Evolutionary conservation across 1,140 invertebrate genomes (phyloP), one percentile per base, ranked within the genome.

Genomic region (Samia ricini): DNA sequence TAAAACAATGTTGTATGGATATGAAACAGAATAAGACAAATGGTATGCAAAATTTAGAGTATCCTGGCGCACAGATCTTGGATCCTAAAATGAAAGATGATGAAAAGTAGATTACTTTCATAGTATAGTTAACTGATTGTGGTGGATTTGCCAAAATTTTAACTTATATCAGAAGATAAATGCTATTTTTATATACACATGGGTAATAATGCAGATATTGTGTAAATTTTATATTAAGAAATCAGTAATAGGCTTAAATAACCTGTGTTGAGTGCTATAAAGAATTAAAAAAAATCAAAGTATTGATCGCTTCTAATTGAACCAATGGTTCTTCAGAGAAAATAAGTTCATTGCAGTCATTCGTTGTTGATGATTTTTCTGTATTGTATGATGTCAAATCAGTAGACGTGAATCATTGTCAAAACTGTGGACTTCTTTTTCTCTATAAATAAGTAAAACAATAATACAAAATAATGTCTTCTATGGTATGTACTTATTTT

Each of bases 361-460:
- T 81, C 71, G 64, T 61, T 76, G 68, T 57, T 77, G 77, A 71
- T 64, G 72, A 64, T 66, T 73, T 42, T 50, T 22, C n/a, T 57
- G 52, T 63, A 29, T 12, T 55, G 52, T 63, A 55, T 85, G 74
- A 80, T 84, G 79, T 81, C 79, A 87, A 76, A 74, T 66, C 71
- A 72, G 67, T 80, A 73, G 72, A 85, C 83, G 86, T 87, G 82
- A 88, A 85, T 83, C 74, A 83, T 79, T 84, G 77, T 85, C 81
- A 85, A 77, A 83, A 77, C 64, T 77, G 68, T 61, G 51, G 50
- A 50, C 15, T 56, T 22, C 50, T 48, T 61, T 23, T 66, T 70
- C 65, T 68, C 62, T 70, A 72, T 26, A 26, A 26, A 10, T 10
- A 15, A 42, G 12, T 42, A 66, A 71, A 65, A 71, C 68, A 68